Base-by-base conservation (phyloP, 2,113 vertebrate species). In the Oryzias curvinotus region DNA sequence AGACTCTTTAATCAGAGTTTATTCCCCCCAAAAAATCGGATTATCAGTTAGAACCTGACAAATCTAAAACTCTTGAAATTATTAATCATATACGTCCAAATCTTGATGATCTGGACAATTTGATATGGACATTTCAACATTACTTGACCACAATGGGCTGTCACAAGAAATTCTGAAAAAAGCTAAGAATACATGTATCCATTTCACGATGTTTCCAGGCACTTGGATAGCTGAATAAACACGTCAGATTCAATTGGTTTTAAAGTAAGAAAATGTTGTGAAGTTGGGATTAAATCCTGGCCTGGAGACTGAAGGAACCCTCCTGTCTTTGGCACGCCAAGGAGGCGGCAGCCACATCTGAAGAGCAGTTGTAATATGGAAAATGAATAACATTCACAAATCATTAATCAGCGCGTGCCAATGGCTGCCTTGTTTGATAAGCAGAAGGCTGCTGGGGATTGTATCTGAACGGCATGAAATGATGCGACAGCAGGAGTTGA, bases 381-480 rank as follows among this genome's bases (percentile, higher is more conserved):
- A 41, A 44, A 52, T 41, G 81, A 66, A 78, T 74, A 73, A 59
- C 62, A 52, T 68, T 73, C 62, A 62, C 23, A 58, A 80, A 65
- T 72, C 53, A 68, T 84, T 84, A 78, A 72, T 83, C 79, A 56
- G 59, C 60, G 65, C 25, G 17, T 46, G 51, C 72, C 71, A 75
- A 64, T 68, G 66, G 63, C 77, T 78, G 81, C 73, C 71, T 67
- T 72, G 78, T 87, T 81, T 81, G 69, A 78, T 84, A 72, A 74
- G 73, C 71, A 72, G 70, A 45, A 74, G 65, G 71, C 53, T 72
- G 75, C 7, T 64, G 75, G 43, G 57, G 61, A 57, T 69, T 60
- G 74, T 66, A 57, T 76, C 30, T 55, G 76, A 77, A 49, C 14
- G 46, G 46, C 69, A 28, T 43, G 59, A 75, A 78, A 13, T 47